Conservation (phyloP, 2,113 vertebrate genomes). For the Trichechus manatus region DNA sequence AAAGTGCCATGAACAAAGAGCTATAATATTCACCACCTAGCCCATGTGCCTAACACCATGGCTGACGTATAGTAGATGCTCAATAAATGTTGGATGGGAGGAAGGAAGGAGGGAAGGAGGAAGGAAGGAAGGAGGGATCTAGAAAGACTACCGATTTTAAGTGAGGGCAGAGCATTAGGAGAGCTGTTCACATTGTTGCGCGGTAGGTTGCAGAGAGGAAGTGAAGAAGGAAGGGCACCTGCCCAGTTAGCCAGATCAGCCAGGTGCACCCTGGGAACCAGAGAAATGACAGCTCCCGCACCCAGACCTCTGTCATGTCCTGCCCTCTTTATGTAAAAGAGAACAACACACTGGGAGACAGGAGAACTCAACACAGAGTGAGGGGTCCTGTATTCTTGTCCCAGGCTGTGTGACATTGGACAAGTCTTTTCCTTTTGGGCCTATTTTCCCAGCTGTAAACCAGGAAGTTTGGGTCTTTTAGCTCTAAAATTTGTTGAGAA, state of each 20-base stretch:
- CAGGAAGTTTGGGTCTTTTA: not conserved
- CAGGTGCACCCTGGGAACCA: not conserved
- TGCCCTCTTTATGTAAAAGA: not conserved
- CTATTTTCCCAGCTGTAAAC: not conserved
- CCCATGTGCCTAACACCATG: not conserved
- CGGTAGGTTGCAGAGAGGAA: not conserved
- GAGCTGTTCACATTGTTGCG: too few relatives aligned
- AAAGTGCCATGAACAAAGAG: not conserved
- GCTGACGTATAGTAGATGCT: not conserved
- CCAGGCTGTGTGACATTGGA: not conserved
- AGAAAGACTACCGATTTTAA: not conserved
- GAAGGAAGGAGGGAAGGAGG: too few relatives aligned
- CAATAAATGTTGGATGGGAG: not conserved
- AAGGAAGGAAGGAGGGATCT: not conserved
- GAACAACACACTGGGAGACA: rapidly evolving
- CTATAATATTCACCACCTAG: too few relatives aligned
- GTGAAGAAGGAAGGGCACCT: not conserved
- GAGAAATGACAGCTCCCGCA: not conserved
- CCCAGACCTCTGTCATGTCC: not conserved
- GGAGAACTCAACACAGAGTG: not conserved
- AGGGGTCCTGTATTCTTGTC: not conserved
- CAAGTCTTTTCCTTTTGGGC: not conserved
- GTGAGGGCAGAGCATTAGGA: not conserved
- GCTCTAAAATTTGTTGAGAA: not conserved
- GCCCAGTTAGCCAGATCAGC: not conserved